phyloP scores from a whole-genome alignment of 2,888 invertebrate species.

The Tetragnatha montana region DNA sequence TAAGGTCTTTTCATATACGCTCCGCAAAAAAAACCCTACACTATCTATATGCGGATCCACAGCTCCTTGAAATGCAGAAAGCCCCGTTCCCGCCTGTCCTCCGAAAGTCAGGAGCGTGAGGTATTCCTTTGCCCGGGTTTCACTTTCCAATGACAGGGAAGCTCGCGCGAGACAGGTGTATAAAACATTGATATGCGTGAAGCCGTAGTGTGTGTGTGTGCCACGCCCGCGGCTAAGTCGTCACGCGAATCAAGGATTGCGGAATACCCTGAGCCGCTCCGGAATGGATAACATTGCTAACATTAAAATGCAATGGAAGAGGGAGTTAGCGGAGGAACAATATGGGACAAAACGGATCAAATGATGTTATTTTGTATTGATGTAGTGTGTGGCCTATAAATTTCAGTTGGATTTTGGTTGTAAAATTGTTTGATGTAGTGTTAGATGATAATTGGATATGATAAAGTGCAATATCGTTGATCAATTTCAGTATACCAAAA shows the following conservation, averaged over 20 bases:
- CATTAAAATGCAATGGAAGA: no score
- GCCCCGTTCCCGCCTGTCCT: background rate
- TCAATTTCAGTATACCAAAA: no score
- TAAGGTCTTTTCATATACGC: background rate
- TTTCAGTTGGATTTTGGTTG: no score
- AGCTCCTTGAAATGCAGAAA: background rate
- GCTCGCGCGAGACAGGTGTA: background rate
- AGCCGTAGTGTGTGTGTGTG: background rate
- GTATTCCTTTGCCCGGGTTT: background rate
- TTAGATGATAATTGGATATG: no score
- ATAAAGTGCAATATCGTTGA: no score
- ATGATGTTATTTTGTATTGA: no score
- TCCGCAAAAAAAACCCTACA: no score
- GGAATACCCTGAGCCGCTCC: slow-evolving; percentile 2
- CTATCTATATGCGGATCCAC: background rate
- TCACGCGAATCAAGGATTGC: slow-evolving; percentile 61
- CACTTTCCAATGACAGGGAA: background rate
- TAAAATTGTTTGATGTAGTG: no score
- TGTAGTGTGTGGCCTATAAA: no score
- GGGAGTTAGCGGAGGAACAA: no score
- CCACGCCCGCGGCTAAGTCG: slow-evolving; percentile 25
- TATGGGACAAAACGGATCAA: no score
- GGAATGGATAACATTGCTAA: no score
- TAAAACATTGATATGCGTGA: slow-evolving; percentile 35
- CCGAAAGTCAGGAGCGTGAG: background rate